Evolutionary conservation across 2,797 vertebrate species (phyloP), one percentile per base, ranked within the genome.

Genomic region (Neoniphon sammara): DNA sequence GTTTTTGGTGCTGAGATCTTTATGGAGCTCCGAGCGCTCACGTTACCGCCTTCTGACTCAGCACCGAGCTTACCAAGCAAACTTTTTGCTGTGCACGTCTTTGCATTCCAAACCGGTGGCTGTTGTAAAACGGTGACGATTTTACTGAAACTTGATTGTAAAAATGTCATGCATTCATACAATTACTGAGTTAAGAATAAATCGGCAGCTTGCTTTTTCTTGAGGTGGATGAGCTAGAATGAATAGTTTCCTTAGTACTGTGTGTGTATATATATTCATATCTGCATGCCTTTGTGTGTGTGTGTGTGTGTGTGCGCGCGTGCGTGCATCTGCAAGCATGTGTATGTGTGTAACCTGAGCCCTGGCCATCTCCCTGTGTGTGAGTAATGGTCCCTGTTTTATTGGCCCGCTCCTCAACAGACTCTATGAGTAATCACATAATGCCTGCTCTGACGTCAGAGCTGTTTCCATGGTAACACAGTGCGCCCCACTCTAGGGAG

Each of bases 371-470:
- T 88, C 83, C 76, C 82, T 75, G 79, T 85, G 82, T 90, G 89
- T 91, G 92, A 91, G 92, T 92, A 92, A 93, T 93, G 91, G 91
- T 85, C 88, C 87, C 87, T 88, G 89, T 91, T 93, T 91, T 91
- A 93, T 92, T 91, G 91, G 91, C 87, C 88, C 60, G 84, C 90
- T 93, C 90, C 88, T 91, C 91, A 90, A 91, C 91, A 91, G 92
- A 92, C 86, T 91, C 89, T 87, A 91, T 93, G 93, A 93, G 93
- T 93, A 94, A 94, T 94, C 93, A 92, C 92, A 93, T 93, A 93
- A 94, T 92, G 92, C 89, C 86, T 88, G 85, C 85, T 89, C 85
- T 93, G 92, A 93, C 93, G 93, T 94, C 93, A 94, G 91, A 70
- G 65, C 88, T 47, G 90, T 94, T 90, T 79, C 93, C 82, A 91